These are phyloP conservation scores for Oscheius myriophilus DNA, from an alignment of 2,888 invertebrate genomes.

Conservation along the genomic window DNA sequence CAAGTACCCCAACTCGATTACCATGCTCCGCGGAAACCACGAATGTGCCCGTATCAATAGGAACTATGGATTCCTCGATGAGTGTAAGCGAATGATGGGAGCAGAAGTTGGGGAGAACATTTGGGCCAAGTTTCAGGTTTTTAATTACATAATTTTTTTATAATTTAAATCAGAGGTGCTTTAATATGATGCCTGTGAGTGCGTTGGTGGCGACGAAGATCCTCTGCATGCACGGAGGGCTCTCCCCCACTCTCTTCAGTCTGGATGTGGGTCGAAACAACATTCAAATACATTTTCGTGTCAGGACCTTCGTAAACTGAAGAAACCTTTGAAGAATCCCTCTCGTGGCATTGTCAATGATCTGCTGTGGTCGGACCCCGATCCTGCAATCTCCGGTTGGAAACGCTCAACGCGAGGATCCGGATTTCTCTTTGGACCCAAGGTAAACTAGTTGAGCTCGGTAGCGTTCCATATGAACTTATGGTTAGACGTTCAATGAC, in stretches of 20 bases:
- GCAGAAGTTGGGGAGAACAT: slow-evolving; percentile 32
- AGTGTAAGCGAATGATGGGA: slow-evolving; percentile 40
- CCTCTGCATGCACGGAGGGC: slow-evolving; percentile 56
- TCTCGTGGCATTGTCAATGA: slow-evolving; percentile 57
- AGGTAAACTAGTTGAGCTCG: too few relatives aligned
- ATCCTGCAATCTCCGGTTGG: slow-evolving; percentile 50
- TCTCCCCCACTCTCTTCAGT: slow-evolving; percentile 48
- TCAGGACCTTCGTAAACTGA: slow-evolving; percentile 34
- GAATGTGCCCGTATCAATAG: slow-evolving; percentile 57
- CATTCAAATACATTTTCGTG: background rate
- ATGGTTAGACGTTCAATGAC: too few relatives aligned
- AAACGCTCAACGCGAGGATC: slow-evolving; percentile 52
- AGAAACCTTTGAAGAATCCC: slow-evolving; percentile 42
- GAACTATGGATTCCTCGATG: slow-evolving; percentile 56
- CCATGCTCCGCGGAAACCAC: slow-evolving; percentile 56
- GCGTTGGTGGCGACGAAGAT: slow-evolving; percentile 51
- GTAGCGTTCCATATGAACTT: too few relatives aligned
- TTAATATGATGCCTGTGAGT: slow-evolving; percentile 54
- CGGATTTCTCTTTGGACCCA: slow-evolving; percentile 50
- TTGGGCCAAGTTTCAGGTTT: slow-evolving; percentile 54
- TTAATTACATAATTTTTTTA: background rate
- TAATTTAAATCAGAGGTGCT: slow-evolving; percentile 4
- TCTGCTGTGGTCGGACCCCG: slow-evolving; percentile 58
- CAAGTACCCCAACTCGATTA: slow-evolving; percentile 47
- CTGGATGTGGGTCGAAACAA: slow-evolving; percentile 35